Conservation (phyloP, 2,797 vertebrate genomes). For the Neostethus bicornis region DNA sequence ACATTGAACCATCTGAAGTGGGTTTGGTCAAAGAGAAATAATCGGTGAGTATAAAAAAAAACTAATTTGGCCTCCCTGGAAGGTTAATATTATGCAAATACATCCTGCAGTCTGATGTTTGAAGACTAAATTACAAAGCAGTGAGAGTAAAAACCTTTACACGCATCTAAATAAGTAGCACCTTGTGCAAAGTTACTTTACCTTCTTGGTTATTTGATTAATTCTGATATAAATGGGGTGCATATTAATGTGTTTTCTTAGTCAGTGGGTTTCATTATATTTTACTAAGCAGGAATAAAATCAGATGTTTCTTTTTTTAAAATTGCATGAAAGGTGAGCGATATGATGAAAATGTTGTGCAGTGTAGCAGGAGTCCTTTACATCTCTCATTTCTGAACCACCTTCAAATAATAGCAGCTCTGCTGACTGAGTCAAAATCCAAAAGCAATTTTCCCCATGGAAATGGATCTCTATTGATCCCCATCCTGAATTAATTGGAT, state of each 20-base stretch:
- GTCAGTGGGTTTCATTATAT: slow-evolving; percentile 23
- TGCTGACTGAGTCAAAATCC: slow-evolving; percentile 73
- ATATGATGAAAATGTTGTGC: slow-evolving; percentile 39
- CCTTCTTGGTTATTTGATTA: slow-evolving; percentile 7
- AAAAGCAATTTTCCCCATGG: slow-evolving; percentile 74
- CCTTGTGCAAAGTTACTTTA: slow-evolving; percentile 6
- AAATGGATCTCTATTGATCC: slow-evolving; percentile 78
- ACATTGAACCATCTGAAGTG: slow-evolving; percentile 10
- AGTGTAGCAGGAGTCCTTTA: slow-evolving; percentile 50
- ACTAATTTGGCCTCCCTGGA: background rate
- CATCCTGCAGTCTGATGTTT: slow-evolving; percentile 2
- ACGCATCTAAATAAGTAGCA: background rate
- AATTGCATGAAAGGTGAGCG: slow-evolving; percentile 35
- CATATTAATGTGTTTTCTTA: slow-evolving; percentile 29
- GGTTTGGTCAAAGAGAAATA: slow-evolving; percentile 7
- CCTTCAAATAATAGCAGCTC: slow-evolving; percentile 63
- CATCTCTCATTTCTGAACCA: slow-evolving; percentile 61
- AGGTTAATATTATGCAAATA: slow-evolving; percentile 8
- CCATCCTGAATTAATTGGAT: slow-evolving; percentile 75
- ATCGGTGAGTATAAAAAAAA: slow-evolving; percentile 8
- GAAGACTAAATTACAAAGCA: slow-evolving; percentile 15
- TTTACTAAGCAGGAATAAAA: slow-evolving; percentile 7
- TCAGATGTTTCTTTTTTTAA: slow-evolving; percentile 23
- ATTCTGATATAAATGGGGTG: slow-evolving; percentile 6
- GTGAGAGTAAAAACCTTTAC: slow-evolving; percentile 7